These are phyloP conservation scores for Typhlichthys subterraneus DNA, from an alignment of 2,797 vertebrate genomes.

Conservation along the genomic window DNA sequence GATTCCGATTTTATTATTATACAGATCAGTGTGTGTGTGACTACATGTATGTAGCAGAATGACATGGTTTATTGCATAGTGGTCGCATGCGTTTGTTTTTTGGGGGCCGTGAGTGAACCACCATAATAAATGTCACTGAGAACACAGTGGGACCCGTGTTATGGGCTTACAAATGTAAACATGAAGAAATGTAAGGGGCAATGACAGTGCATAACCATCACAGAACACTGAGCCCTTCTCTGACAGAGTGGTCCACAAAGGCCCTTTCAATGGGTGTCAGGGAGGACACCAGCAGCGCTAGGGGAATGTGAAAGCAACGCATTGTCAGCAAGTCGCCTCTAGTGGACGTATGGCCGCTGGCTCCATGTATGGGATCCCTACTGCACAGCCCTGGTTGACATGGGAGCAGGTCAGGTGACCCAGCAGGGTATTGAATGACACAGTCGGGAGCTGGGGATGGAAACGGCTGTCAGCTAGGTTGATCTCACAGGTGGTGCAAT, in stretches of 20 bases:
- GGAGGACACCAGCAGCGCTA: conserved; percentile 23
- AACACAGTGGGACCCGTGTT: neutral
- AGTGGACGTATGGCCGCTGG: neutral
- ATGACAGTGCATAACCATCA: conserved; percentile 30
- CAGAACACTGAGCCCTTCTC: conserved; percentile 3
- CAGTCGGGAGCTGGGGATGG: conserved; percentile 3
- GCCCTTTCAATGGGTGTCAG: conserved; percentile 29
- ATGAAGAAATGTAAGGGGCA: conserved; percentile 13
- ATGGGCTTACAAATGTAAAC: neutral
- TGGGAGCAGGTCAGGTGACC: conserved; percentile 46
- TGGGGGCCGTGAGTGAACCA: neutral
- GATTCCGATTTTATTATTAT: too few relatives aligned
- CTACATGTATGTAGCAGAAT: too few relatives aligned
- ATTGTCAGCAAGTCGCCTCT: conserved; percentile 27
- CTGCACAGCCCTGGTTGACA: conserved; percentile 11
- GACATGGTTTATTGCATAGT: too few relatives aligned
- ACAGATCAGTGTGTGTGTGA: too few relatives aligned
- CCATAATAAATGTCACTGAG: neutral
- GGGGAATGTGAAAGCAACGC: conserved; percentile 35
- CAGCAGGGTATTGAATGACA: conserved; percentile 31
- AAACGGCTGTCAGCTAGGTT: conserved; percentile 43
- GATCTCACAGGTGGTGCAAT: conserved; percentile 50
- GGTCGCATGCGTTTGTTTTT: too few relatives aligned
- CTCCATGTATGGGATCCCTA: conserved; percentile 5
- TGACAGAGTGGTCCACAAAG: conserved; percentile 32